A percentile compares a stretch with the other conserved stretches of the same genome.
Conservation (phyloP, 2,797 vertebrate genomes). For the Cetoscarus ocellatus region DNA sequence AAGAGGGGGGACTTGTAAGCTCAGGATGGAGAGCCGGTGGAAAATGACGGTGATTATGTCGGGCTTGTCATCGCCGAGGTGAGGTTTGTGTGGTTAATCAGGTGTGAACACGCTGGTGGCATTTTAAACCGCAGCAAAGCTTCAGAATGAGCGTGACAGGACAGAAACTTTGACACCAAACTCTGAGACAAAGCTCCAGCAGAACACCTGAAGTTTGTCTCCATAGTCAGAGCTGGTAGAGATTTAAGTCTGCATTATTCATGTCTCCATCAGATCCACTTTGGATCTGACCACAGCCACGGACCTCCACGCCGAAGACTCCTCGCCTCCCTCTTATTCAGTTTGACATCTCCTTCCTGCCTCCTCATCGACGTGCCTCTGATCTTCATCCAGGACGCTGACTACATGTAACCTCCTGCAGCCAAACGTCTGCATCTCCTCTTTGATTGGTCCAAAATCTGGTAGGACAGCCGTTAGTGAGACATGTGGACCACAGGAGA, state of each 20-base stretch:
- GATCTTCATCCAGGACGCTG: background rate
- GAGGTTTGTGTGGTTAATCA: conserved; percentile 41
- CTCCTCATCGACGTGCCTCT: background rate
- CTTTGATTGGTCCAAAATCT: too few relatives aligned
- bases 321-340: too few relatives aligned
- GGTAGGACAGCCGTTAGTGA: too few relatives aligned
- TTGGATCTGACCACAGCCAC: background rate
- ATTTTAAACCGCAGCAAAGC: conserved; percentile 15
- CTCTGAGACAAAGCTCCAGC: background rate
- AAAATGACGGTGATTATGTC: conserved; percentile 23
- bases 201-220: background rate
- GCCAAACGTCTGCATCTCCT: too few relatives aligned
- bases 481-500: too few relatives aligned
- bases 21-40: conserved; percentile 27
- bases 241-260: conserved; percentile 3
- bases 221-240: too few relatives aligned
- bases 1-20: conserved; percentile 41
- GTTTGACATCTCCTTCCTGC: background rate
- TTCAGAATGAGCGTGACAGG: conserved; percentile 8
- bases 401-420: too few relatives aligned
- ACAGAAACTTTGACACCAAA: background rate
- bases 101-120: conserved; percentile 33
- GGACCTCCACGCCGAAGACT: too few relatives aligned
- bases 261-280: conserved; percentile 1
- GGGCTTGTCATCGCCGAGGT: conserved; percentile 15